A percentile compares a stretch with the other conserved stretches of the same genome.
phyloP scores from a whole-genome alignment of 2,797 vertebrate species.

The Hydrocynus forskahlii region DNA sequence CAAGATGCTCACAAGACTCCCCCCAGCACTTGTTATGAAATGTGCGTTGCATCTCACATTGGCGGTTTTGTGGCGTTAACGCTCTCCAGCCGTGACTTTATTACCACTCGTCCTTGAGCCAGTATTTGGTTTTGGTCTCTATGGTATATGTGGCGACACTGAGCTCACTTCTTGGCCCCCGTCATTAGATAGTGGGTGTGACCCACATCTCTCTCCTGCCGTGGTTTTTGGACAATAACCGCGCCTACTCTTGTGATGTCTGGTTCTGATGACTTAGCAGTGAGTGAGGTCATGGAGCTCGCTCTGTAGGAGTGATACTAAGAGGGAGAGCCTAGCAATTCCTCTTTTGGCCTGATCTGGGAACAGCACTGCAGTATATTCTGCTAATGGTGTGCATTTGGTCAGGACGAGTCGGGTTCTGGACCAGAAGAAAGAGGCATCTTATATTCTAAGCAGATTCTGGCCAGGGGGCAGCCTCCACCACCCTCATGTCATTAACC shows the following conservation, averaged over 20 bases:
- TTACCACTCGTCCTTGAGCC: constrained; percentile 26
- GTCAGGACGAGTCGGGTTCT: constrained; percentile 40
- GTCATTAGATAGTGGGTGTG: constrained; percentile 37
- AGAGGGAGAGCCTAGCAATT: constrained; percentile 4
- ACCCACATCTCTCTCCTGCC: constrained; percentile 37
- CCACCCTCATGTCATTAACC: constrained; percentile 52
- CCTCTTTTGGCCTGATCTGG: constrained; percentile 9
- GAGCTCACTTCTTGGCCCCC: constrained; percentile 47
- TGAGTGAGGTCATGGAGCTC: constrained; percentile 51
- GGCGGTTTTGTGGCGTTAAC: constrained; percentile 35
- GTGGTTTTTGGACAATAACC: constrained; percentile 50
- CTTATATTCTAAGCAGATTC: constrained; percentile 62
- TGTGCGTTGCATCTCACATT: constrained; percentile 11
- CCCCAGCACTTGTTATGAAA: constrained; percentile 16
- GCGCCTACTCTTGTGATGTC: constrained; percentile 52
- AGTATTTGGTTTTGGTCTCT: constrained; percentile 41
- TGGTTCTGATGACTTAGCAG: constrained; percentile 24
- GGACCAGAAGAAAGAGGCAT: constrained; percentile 56
- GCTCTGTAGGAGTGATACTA: constrained; percentile 52
- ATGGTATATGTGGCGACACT: constrained; percentile 46
- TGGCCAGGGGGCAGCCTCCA: constrained; percentile 34
- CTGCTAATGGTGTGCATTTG: constrained; percentile 35
- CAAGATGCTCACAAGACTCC: constrained; percentile 17
- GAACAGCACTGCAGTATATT: constrained; percentile 23
- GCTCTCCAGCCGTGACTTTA: constrained; percentile 17